Evolutionary conservation across 1,140 invertebrate genomes (phyloP), one percentile per base, ranked within the genome.

Genomic region (Calosoma granatense): DNA sequence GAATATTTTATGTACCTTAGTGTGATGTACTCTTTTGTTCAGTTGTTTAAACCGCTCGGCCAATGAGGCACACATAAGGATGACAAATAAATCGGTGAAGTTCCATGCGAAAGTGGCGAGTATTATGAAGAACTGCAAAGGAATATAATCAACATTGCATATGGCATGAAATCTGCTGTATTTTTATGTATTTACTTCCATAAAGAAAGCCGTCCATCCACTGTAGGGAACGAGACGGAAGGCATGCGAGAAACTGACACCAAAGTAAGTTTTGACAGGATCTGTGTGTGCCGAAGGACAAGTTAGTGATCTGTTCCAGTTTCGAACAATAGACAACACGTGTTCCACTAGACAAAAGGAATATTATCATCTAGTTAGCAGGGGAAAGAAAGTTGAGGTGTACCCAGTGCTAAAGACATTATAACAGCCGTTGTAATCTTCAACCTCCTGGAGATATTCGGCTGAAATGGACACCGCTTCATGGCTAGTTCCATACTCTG

Each of bases 71-170:
- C 73, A 76, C 60, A 84, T 74, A 47, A 82, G 63, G 71, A 83
- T 84, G 0, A 84, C 74, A 47, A 85, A 84, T 0, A 84, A 63
- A 61, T 85, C 83, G 14, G 78, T 83, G 51, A 81, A 85, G 60
- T 81, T 84, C 83, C 83, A 85, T 0, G 80, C 75, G 20, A 85
- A 81, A 0, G 85, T 87, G 4, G 81, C 78, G 2, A 84, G 53
- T 59, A 82, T 78, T 65, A 82, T 84, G 1, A 81, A 47, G 4
- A 81, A 41, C 65, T 67, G 17, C 17, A 47, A 30, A 51, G 22
- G 64, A 65, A 17, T 54, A 47, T 30, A n/a, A 22, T 12, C 52
- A 30, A 54, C 19, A 2, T n/a, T 51, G 53, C 30, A 47, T 15
- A 55, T n/a, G n/a, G n/a, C n/a, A 12, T 55, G 6, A 51, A 51